Conservation (phyloP, 2,888 invertebrate genomes). For the Drosophila hawaiiensis region DNA sequence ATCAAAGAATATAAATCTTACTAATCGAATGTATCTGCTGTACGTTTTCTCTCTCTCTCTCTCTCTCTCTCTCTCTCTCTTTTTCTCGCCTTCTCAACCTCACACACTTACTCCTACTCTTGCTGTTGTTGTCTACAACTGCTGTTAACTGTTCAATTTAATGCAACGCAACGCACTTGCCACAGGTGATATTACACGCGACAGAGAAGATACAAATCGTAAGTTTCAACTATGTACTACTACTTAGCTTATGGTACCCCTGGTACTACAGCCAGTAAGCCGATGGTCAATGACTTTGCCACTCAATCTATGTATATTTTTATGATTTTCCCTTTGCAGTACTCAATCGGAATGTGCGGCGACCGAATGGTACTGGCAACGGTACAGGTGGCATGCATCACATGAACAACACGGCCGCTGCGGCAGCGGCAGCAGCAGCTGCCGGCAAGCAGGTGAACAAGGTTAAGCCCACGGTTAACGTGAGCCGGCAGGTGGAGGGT, state of each 20-base stretch:
- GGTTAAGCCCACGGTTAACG: constrained; percentile 94
- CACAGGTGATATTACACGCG: constrained; percentile 91
- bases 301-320: constrained; percentile 1
- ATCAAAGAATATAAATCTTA: constrained; percentile 24
- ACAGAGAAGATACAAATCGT: constrained; percentile 91
- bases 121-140: constrained; percentile 25
- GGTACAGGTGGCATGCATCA: constrained; percentile 80
- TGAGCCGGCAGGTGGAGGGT: constrained; percentile 91
- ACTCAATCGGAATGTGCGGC: constrained; percentile 91
- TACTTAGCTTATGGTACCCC: not conserved
- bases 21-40: constrained; percentile 58
- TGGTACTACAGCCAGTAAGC: not conserved
- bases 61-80: constrained; percentile 21
- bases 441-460: constrained; percentile 92
- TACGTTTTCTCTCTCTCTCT: constrained; percentile 27
- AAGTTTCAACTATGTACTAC: constrained; percentile 86
- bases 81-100: constrained; percentile 2
- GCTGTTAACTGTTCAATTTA: constrained; percentile 22
- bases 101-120: constrained; percentile 10
- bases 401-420: constrained; percentile 88
- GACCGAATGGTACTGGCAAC: constrained; percentile 84
- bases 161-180: constrained; percentile 31
- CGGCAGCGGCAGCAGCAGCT: constrained; percentile 82
- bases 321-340: constrained; percentile 86
- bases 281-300: constrained; percentile 13